Conservation (phyloP, 1,140 invertebrate species). For the Dryas iulia region DNA sequence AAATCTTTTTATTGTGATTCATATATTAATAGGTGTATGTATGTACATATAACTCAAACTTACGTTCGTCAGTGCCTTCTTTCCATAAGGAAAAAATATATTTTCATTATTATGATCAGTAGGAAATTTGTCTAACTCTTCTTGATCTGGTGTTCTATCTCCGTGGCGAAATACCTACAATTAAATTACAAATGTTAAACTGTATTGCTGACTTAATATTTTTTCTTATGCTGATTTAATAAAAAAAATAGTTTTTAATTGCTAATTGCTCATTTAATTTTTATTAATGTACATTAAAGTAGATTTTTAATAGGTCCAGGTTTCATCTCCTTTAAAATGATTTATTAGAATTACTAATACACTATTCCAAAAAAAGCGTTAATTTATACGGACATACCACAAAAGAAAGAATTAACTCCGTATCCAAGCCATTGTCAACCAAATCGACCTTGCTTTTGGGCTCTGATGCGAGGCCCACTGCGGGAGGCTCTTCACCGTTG, state of each 20-base stretch:
- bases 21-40: background rate
- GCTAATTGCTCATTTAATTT: background rate
- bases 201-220: too few relatives aligned
- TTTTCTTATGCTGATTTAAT: background rate
- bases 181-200: background rate
- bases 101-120: slow-evolving; percentile 82
- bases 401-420: slow-evolving; percentile 57
- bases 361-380: background rate
- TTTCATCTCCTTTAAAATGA: too few relatives aligned
- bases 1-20: background rate
- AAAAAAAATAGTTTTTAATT: background rate
- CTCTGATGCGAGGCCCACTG: slow-evolving; percentile 28
- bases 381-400: slow-evolving; percentile 48
- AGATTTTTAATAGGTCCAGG: too few relatives aligned
- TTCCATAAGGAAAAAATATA: slow-evolving; percentile 84
- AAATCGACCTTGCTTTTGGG: slow-evolving; percentile 35
- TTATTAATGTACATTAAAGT: too few relatives aligned
- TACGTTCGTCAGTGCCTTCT: slow-evolving; percentile 88
- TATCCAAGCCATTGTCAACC: slow-evolving; percentile 45
- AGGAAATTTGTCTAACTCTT: slow-evolving; percentile 81
- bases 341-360: too few relatives aligned
- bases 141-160: slow-evolving; percentile 85
- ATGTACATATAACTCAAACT: slow-evolving; percentile 46
- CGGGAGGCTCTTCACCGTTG: slow-evolving; percentile 27
- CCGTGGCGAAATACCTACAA: slow-evolving; percentile 88